Percentiles rank a stretch among this genome's conserved stretches.
These are phyloP conservation scores for Vesta saturnalis DNA, from an alignment of 2,888 invertebrate species.

Conservation along the genomic window DNA sequence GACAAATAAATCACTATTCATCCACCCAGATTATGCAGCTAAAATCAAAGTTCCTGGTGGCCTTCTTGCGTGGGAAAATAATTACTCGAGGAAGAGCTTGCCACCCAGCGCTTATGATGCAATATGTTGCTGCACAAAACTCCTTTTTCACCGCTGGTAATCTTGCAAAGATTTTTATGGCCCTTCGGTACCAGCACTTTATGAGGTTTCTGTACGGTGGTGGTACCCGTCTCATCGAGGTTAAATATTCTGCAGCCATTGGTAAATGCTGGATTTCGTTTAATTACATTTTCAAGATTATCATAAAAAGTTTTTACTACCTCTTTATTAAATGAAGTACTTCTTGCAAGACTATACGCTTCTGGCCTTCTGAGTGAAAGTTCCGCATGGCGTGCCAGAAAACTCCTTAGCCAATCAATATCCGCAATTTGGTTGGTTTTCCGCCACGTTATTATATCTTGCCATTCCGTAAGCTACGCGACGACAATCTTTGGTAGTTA, in stretches of 20 bases:
- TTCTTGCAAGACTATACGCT: neutral
- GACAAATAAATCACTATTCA: too few relatives aligned
- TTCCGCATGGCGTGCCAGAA: neutral
- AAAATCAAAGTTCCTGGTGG: neutral
- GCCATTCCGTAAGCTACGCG: neutral
- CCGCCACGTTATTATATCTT: neutral
- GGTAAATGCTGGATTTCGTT: too few relatives aligned
- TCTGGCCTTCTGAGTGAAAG: neutral
- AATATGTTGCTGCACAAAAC: too few relatives aligned
- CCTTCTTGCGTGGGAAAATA: neutral
- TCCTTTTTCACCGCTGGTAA: too few relatives aligned
- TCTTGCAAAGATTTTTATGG: too few relatives aligned
- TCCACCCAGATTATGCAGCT: neutral
- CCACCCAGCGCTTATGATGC: too few relatives aligned
- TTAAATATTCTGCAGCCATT: too few relatives aligned
- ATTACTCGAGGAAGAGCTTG: neutral
- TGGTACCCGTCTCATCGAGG: too few relatives aligned
- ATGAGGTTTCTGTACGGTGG: too few relatives aligned
- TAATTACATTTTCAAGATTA: neutral
- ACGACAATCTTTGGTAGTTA: neutral
- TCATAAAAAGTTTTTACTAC: neutral
- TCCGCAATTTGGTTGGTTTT: neutral
- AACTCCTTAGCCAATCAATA: neutral
- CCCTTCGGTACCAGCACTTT: neutral
- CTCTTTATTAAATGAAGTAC: neutral